phyloP scores from a whole-genome alignment of 1,140 invertebrate species.

The Ericerus pela region DNA sequence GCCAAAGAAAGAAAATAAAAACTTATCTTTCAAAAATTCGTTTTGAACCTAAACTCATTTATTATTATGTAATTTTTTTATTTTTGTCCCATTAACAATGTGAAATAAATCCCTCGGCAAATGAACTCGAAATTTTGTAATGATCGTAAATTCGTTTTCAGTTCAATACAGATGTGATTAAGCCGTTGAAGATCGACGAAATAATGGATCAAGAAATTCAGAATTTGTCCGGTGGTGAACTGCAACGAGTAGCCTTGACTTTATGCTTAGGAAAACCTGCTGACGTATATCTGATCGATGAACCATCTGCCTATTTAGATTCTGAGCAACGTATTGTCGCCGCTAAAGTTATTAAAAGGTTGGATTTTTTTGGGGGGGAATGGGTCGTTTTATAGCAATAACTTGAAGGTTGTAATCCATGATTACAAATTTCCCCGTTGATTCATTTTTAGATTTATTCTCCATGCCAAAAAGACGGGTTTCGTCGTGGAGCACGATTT shows the following conservation, averaged over 20 bases:
- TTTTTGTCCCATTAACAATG: conserved; percentile 13
- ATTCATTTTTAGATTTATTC: conserved; percentile 64
- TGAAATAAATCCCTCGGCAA: too few species aligned
- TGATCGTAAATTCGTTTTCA: conserved; percentile 31
- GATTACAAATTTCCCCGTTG: not conserved
- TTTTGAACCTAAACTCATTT: too few species aligned
- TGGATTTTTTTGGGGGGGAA: too few species aligned
- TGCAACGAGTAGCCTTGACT: conserved; percentile 91
- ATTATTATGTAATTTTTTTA: conserved; percentile 14
- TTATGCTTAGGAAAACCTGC: conserved; percentile 96
- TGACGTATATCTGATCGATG: conserved; percentile 97
- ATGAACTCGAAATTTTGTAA: not conserved
- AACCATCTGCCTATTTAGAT: conserved; percentile 97
- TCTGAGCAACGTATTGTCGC: conserved; percentile 99
- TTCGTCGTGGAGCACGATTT: conserved; percentile 99
- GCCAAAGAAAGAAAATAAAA: too few species aligned
- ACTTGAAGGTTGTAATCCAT: not conserved
- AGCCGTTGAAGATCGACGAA: conserved; percentile 93
- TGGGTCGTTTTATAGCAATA: not conserved
- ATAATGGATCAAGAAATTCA: conserved; percentile 98
- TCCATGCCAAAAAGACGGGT: conserved; percentile 98
- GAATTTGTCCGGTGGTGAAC: conserved; percentile 96
- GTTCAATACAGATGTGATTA: conserved; percentile 99
- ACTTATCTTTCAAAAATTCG: too few species aligned
- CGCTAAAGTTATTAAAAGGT: conserved; percentile 97